These are phyloP conservation scores for Acanthosoma haemorrhoidale DNA, from an alignment of 2,888 invertebrate species.

Conservation along the genomic window DNA sequence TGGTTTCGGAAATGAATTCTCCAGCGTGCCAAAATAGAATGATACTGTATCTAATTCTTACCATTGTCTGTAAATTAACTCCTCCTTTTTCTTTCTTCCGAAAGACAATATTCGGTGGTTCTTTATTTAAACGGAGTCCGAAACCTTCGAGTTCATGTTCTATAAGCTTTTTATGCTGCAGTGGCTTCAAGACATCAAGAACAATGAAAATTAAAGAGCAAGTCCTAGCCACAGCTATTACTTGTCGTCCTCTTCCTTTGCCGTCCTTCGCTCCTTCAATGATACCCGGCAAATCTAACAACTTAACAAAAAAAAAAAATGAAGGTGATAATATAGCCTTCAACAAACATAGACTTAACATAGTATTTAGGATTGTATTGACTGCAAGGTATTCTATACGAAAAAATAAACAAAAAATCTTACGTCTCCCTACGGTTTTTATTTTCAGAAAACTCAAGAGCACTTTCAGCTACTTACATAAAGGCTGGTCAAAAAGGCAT, in stretches of 20 bases:
- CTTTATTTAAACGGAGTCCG: conserved; percentile 89
- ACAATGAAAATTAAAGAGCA: conserved; percentile 97
- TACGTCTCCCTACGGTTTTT: too few species aligned
- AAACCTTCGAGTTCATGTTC: conserved; percentile 99
- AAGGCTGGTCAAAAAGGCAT: too few species aligned
- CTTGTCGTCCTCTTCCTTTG: conserved; percentile 96
- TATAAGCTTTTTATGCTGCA: conserved; percentile 91
- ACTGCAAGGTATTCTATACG: too few species aligned
- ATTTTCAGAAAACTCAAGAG: too few species aligned
- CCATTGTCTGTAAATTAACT: conserved; percentile 87
- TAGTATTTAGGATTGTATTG: too few species aligned
- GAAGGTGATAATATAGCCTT: conserved; percentile 34
- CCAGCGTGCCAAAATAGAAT: too few species aligned
- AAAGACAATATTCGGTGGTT: conserved; percentile 94
- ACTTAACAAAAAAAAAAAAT: conserved; percentile 50
- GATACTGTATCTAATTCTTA: too few species aligned
- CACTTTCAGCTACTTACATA: too few species aligned
- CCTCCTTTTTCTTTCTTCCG: conserved; percentile 98
- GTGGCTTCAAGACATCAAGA: conserved; percentile 92
- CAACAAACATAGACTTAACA: too few species aligned
- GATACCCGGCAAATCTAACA: conserved; percentile 97
- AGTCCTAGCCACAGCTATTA: conserved; percentile 97
- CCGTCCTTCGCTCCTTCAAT: conserved; percentile 99
- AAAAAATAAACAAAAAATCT: too few species aligned
- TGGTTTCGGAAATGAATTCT: too few species aligned